These are phyloP conservation scores for Eilema sororculum DNA, from an alignment of 2,888 invertebrate species.

Conservation along the genomic window DNA sequence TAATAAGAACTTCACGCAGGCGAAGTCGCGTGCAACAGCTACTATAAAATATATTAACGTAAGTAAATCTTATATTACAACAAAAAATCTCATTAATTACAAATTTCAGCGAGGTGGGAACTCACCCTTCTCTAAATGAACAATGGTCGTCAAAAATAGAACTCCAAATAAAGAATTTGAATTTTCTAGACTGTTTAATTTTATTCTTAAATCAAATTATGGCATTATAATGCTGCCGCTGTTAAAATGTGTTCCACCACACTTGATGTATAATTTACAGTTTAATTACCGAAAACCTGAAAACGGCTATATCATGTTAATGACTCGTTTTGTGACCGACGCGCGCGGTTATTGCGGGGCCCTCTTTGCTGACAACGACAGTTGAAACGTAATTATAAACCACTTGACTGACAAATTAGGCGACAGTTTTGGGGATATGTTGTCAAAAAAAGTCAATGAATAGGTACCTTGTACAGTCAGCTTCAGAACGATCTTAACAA, in stretches of 20 bases:
- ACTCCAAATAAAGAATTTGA: not conserved
- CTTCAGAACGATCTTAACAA: too few species aligned
- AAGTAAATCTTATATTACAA: not conserved
- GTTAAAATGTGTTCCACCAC: not conserved
- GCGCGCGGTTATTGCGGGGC: not conserved
- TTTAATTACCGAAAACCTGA: not conserved
- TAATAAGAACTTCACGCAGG: too few species aligned
- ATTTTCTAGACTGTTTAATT: not conserved
- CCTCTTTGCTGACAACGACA: not conserved
- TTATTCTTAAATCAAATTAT: not conserved
- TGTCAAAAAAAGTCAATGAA: not conserved
- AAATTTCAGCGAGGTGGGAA: not conserved
- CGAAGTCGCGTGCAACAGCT: too few species aligned
- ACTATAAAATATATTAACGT: too few species aligned
- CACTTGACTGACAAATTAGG: not conserved
- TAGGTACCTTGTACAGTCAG: too few species aligned
- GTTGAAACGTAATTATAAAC: not conserved
- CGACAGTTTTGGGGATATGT: not conserved
- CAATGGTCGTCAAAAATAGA: not conserved
- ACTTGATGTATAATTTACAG: slow-evolving; percentile 4
- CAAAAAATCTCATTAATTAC: not conserved
- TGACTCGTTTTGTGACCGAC: not conserved
- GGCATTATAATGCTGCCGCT: not conserved
- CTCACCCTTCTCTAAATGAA: not conserved
- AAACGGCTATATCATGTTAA: slow-evolving; percentile 1